These are phyloP conservation scores for Yponomeuta plumbellus DNA, from an alignment of 2,888 invertebrate species.

Conservation along the genomic window DNA sequence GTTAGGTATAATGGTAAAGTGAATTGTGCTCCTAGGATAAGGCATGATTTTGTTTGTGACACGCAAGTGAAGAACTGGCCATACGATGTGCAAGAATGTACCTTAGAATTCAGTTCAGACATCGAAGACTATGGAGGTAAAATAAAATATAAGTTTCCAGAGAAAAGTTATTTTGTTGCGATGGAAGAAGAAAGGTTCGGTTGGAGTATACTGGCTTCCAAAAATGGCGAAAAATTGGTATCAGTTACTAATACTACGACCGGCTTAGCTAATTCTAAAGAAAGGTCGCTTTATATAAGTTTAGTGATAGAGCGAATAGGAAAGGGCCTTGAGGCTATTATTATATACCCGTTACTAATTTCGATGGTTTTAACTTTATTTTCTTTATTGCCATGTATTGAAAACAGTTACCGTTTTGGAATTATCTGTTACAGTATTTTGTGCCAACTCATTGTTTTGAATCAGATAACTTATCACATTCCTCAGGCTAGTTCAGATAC, in stretches of 20 bases:
- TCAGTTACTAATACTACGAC: neutral
- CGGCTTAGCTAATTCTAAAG: neutral
- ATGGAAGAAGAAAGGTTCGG: neutral
- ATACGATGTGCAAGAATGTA: neutral
- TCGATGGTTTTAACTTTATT: neutral
- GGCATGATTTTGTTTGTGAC: neutral
- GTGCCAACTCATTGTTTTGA: neutral
- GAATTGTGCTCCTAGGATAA: neutral
- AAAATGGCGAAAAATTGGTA: neutral
- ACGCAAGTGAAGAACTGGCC: neutral
- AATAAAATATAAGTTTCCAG: neutral
- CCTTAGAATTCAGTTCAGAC: neutral
- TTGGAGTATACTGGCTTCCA: neutral
- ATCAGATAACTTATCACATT: constrained; percentile 12
- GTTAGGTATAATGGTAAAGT: neutral
- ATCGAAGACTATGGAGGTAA: neutral
- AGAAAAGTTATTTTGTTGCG: neutral
- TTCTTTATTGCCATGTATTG: neutral
- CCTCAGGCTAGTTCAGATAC: constrained; percentile 10
- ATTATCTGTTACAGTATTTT: neutral
- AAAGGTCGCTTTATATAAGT: neutral
- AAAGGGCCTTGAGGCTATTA: neutral
- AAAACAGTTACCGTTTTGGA: neutral
- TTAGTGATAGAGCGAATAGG: neutral
- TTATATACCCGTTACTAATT: neutral